Percentiles rank a stretch among this genome's conserved stretches.
These are phyloP conservation scores for Halcyon leucocephala DNA, from an alignment of 2,797 vertebrate genomes.

Conservation along the genomic window DNA sequence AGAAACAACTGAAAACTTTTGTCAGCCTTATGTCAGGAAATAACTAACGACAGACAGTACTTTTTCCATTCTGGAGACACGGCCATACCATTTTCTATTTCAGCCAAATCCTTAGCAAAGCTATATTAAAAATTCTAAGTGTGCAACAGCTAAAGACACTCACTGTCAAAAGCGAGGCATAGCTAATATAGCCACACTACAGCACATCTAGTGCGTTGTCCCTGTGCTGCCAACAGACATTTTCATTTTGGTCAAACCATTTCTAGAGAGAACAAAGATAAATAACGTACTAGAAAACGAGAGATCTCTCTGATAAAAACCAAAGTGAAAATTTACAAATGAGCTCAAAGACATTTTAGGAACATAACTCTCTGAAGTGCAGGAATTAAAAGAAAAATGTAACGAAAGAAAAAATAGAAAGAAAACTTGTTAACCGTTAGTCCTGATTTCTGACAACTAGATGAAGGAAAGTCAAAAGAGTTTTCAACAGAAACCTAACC, in stretches of 20 bases:
- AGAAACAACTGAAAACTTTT: background rate
- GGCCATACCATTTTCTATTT: background rate
- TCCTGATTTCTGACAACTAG: background rate
- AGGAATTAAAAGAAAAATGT: background rate
- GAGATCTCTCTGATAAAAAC: background rate
- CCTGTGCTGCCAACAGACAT: background rate
- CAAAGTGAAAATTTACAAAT: background rate
- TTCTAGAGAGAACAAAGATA: background rate
- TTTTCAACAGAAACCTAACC: background rate
- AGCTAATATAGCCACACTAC: background rate
- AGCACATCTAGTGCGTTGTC: background rate
- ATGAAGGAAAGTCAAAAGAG: background rate
- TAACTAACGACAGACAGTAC: background rate
- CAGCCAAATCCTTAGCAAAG: background rate
- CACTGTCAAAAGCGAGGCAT: background rate
- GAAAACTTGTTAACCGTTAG: background rate
- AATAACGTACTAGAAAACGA: background rate
- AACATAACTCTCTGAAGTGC: background rate
- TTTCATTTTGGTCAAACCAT: background rate
- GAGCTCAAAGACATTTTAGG: background rate
- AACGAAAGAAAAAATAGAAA: background rate
- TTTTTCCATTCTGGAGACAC: background rate
- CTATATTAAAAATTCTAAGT: background rate
- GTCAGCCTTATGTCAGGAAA: background rate
- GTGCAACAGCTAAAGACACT: background rate